Evolutionary conservation across 1,140 invertebrate genomes (phyloP), one percentile per base, ranked within the genome.

Genomic region (Coelopa frigida): DNA sequence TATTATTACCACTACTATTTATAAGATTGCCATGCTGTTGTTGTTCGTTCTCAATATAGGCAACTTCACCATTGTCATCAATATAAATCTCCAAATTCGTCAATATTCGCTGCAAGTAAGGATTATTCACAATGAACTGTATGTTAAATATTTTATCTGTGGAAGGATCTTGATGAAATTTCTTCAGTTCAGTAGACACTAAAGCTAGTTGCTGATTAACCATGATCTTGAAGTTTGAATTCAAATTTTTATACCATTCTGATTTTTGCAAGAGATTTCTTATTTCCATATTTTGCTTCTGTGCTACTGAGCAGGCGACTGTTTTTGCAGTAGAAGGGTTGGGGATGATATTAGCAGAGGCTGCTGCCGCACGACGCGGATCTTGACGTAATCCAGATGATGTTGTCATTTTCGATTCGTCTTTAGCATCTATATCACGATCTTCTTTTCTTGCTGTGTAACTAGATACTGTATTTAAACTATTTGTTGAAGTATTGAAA

Each of bases 151-250:
- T 72, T 57, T 77, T 78, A 40, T 73, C 72, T 8, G 61, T 54
- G 10, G 57, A 54, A 40, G 70, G 72, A 50, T 75, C 73, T 44
- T 74, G 74, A 43, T 78, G 75, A 55, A 70, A 73, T 48, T 75
- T 73, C 56, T 77, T 78, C 14, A 82, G 71, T 61, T 73, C 76
- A 46, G 74, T 71, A 5, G 78, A 74, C 2, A 83, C 73, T 27
- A 74, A 65, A 3, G 76, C 77, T 51, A 83, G 59, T 59, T 81
- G 72, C 55, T 81, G 78, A 59, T 82, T 83, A 1, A 81, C 73
- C 58, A 79, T 75, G 51, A 83, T 75, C 64, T 82, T 83, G 55
- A 81, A 77, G 44, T 79, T 81, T 36, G 78, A 79, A 44, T 77
- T 80, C 15, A 82, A 59, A 37, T 78, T 76, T 56, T 77, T 79